These are phyloP conservation scores for Cheilosia variabilis DNA, from an alignment of 2,888 invertebrate species.

Conservation along the genomic window DNA sequence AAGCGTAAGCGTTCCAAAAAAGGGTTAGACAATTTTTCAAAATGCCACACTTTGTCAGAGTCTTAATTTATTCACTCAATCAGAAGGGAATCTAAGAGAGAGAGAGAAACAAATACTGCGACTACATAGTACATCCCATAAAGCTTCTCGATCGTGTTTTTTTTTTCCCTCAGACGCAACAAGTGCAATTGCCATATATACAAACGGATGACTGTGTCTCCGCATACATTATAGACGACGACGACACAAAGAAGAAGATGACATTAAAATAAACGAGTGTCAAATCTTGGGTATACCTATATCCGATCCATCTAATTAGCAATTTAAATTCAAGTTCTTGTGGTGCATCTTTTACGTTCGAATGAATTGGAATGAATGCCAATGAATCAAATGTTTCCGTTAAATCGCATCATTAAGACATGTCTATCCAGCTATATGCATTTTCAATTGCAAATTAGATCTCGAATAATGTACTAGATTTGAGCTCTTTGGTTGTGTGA, in stretches of 20 bases:
- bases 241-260: not conserved
- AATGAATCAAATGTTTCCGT: conserved; percentile 43
- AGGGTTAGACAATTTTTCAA: conserved; percentile 18
- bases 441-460: conserved; percentile 43
- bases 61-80: conserved; percentile 34
- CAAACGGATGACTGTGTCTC: conserved; percentile 28
- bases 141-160: conserved; percentile 43
- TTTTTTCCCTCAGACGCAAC: conserved; percentile 40
- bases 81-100: conserved; percentile 5
- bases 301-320: conserved; percentile 29
- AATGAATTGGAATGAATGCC: conserved; percentile 20
- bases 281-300: not conserved
- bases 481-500: not conserved
- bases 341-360: conserved; percentile 21
- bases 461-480: conserved; percentile 17
- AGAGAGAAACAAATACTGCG: too few species aligned
- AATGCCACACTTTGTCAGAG: conserved; percentile 11
- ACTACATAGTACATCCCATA: conserved; percentile 19
- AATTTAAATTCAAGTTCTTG: conserved; percentile 27
- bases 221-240: conserved; percentile 34
- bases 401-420: conserved; percentile 36
- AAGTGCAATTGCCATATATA: conserved; percentile 45
- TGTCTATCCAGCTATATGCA: not conserved
- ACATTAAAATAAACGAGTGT: conserved; percentile 17
- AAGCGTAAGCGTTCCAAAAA: not conserved